A percentile compares a stretch with the other conserved stretches of the same genome.
phyloP scores from a whole-genome alignment of 2,113 vertebrate genomes.

The Epinephelus lanceolatus region DNA sequence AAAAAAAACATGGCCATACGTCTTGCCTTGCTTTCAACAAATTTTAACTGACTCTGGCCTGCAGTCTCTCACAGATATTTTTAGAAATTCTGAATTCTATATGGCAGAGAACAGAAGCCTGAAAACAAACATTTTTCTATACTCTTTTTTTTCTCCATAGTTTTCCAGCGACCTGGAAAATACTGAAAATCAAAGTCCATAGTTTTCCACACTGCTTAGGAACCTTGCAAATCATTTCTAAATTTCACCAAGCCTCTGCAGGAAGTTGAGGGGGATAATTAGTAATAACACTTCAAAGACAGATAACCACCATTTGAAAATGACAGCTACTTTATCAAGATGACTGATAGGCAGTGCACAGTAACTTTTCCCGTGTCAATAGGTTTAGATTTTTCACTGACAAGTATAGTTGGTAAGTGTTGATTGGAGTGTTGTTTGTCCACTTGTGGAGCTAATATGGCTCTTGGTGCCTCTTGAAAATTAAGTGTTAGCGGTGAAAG shows the following conservation, averaged over 20 bases:
- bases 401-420: conserved; percentile 13
- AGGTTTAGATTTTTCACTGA: conserved; percentile 17
- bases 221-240: neutral
- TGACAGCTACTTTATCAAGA: conserved; percentile 16
- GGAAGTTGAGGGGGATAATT: neutral
- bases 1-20: too few species aligned
- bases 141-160: too few species aligned
- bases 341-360: neutral
- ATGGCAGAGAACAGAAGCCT: too few species aligned
- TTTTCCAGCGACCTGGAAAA: too few species aligned
- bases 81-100: too few species aligned
- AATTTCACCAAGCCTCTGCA: neutral
- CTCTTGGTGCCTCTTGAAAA: conserved; percentile 38
- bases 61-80: too few species aligned
- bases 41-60: too few species aligned
- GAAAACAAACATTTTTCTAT: too few species aligned
- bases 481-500: conserved; percentile 26
- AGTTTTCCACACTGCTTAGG: too few species aligned
- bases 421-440: conserved; percentile 58
- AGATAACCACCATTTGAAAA: conserved; percentile 9
- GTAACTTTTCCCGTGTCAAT: conserved; percentile 3
- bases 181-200: too few species aligned
- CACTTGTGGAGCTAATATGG: conserved; percentile 12
- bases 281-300: neutral
- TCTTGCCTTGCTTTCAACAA: too few species aligned